Percentiles rank a stretch among this genome's conserved stretches.
phyloP scores from a whole-genome alignment of 2,797 vertebrate species.

The Fistularia commersonii region DNA sequence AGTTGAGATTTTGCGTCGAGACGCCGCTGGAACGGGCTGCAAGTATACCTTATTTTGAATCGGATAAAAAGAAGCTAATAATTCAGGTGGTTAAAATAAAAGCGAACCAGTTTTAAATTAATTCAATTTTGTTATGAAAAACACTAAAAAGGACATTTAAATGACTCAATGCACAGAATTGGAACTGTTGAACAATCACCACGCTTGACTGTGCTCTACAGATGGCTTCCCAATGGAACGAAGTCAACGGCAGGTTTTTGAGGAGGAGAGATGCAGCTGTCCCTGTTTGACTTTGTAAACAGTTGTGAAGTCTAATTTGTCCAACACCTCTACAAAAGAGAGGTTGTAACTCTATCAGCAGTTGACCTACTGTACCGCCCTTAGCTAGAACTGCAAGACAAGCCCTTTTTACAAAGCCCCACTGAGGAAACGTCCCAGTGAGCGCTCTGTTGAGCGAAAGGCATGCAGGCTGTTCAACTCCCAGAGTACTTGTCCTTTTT shows the following conservation, averaged over 20 bases:
- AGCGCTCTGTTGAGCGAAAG: slow-evolving; percentile 61
- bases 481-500: slow-evolving; percentile 50
- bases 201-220: slow-evolving; percentile 52
- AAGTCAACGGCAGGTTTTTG: slow-evolving; percentile 51
- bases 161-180: slow-evolving; percentile 36
- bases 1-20: too few species aligned
- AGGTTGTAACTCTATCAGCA: slow-evolving; percentile 69
- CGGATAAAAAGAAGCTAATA: too few species aligned
- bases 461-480: slow-evolving; percentile 60
- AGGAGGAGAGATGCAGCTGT: slow-evolving; percentile 70
- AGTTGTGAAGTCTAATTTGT: slow-evolving; percentile 72
- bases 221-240: slow-evolving; percentile 63
- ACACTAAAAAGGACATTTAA: slow-evolving; percentile 22
- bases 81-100: too few species aligned
- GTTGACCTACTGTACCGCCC: slow-evolving; percentile 72
- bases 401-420: slow-evolving; percentile 55
- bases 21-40: too few species aligned
- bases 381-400: slow-evolving; percentile 55
- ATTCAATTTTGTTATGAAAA: too few species aligned
- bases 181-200: slow-evolving; percentile 58
- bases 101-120: too few species aligned
- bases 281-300: slow-evolving; percentile 63
- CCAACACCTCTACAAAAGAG: slow-evolving; percentile 67
- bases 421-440: slow-evolving; percentile 60
- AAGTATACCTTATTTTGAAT: too few species aligned